Evolutionary conservation across 2,888 invertebrate species (phyloP).

Genomic region (Volucella inanis): DNA sequence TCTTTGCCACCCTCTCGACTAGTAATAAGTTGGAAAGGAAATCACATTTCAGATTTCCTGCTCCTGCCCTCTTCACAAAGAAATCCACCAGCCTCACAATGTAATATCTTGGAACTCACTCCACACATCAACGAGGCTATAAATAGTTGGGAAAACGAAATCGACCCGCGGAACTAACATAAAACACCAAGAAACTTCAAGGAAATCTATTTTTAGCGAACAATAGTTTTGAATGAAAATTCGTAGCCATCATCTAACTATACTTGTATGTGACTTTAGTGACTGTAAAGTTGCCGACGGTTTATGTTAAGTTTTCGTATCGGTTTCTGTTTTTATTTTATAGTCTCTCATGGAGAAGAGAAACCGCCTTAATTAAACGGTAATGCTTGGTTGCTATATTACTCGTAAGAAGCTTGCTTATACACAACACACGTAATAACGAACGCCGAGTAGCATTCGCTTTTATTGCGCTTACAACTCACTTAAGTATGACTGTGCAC

Average conservation of each 20-base stretch:
- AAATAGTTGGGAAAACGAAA: constrained; percentile 63
- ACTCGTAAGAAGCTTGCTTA: constrained; percentile 4
- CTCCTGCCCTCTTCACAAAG: constrained; percentile 23
- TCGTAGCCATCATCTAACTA: not conserved
- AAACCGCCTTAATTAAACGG: constrained; percentile 54
- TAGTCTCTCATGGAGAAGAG: constrained; percentile 35
- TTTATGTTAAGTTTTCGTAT: constrained; percentile 1
- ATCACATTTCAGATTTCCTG: constrained; percentile 53
- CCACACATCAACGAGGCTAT: constrained; percentile 39
- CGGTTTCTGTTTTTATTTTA: not conserved
- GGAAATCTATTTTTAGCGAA: constrained; percentile 68
- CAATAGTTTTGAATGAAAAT: constrained; percentile 62
- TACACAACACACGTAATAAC: constrained; percentile 52
- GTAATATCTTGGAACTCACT: constrained; percentile 20
- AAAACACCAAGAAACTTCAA: constrained; percentile 29
- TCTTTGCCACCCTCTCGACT: not conserved
- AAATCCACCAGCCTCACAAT: constrained; percentile 39
- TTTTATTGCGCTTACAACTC: constrained; percentile 67
- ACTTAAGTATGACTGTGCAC: constrained; percentile 35
- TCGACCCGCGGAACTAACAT: constrained; percentile 30
- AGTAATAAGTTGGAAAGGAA: constrained; percentile 38
- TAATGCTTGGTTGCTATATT: constrained; percentile 26
- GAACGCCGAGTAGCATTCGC: constrained; percentile 52
- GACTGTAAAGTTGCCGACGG: constrained; percentile 39
- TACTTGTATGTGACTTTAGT: constrained; percentile 1